These are phyloP conservation scores for Catostylus mosaicus DNA, from an alignment of 30 jellyfish, hydroid and myxozoan species.

Conservation along the genomic window DNA sequence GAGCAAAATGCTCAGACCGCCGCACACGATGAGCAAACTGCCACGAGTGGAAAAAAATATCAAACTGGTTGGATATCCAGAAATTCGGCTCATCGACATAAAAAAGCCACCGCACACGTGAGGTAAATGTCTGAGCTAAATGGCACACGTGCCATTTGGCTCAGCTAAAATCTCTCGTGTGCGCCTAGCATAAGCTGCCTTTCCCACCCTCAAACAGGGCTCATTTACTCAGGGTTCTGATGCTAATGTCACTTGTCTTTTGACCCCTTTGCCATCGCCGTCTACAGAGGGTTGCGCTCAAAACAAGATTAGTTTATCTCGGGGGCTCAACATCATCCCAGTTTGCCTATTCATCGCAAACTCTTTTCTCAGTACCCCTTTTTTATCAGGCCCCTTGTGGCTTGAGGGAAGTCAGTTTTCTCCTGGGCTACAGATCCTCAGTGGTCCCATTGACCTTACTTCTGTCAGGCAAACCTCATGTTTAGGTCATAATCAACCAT, in stretches of 20 bases:
- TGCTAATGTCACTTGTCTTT: slow-evolving; percentile 49
- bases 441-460: slow-evolving; percentile 17
- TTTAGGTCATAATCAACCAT: slow-evolving; percentile 11
- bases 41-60: no score
- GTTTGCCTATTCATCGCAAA: slow-evolving; percentile 17
- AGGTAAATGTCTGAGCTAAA: no score
- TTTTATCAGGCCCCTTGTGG: slow-evolving; percentile 33
- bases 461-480: neutral
- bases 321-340: slow-evolving; percentile 37
- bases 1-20: no score
- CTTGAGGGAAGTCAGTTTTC: slow-evolving; percentile 43
- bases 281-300: neutral
- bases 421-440: slow-evolving; percentile 38
- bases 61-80: no score
- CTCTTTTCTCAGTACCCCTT: slow-evolving; percentile 8
- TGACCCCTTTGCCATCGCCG: slow-evolving; percentile 30
- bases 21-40: no score
- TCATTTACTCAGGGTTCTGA: slow-evolving; percentile 25
- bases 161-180: no score
- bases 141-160: no score
- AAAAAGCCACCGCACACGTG: no score
- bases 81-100: no score
- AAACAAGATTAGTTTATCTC: no score
- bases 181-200: no score
- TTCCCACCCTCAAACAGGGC: no score